Evolutionary conservation across 2,888 invertebrate species (phyloP), one percentile per base, ranked within the genome.

Genomic region (Xanthorhoe spadicearia): DNA sequence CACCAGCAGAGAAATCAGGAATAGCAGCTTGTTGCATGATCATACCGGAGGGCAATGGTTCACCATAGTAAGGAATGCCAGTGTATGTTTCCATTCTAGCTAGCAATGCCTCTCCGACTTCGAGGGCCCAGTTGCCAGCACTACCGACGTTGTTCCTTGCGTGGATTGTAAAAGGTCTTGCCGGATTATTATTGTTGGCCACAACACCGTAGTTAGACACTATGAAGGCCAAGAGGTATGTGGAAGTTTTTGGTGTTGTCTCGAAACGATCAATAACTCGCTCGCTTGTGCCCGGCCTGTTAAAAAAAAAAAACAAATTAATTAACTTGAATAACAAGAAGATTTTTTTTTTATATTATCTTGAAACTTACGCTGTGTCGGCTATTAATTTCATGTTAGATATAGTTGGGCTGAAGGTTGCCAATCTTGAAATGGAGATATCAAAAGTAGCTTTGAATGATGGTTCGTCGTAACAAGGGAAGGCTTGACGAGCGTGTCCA

Each of bases 401-500:
- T 58, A 95, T 83, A 0, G 94, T 90, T 0, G 86, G 83, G 9
- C 89, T 93, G 82, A 94, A 94, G 61, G 85, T 85, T 0, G 72
- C 64, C 17, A 94, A 93, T 73, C 95, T 94, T 5, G 93, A 92
- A 57, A 98, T 94, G 60, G 94, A 95, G 23, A 98, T 94, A 7
- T 94, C 94, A 72, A 97, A 98, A 5, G 89, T 94, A 0, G 97
- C 96, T 82, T 97, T 97, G 80, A 96, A 96, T 15, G 94, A 93
- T 1, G 98, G 98, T 74, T 98, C 97, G 78, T 98, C 98, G 79
- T 97, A 97, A 83, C 97, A 97, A 6, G 98, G 98, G 82, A 98
- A 98, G 0, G 97, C 97, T 77, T 95, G 94, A 49, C 97, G 94
- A 0, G 97, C 97, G 77, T 96, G 95, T 0, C 95, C 95, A 0